Percentiles rank a stretch among this genome's conserved stretches.
phyloP scores from a whole-genome alignment of 2,797 vertebrate species.

The Sus cebifrons region DNA sequence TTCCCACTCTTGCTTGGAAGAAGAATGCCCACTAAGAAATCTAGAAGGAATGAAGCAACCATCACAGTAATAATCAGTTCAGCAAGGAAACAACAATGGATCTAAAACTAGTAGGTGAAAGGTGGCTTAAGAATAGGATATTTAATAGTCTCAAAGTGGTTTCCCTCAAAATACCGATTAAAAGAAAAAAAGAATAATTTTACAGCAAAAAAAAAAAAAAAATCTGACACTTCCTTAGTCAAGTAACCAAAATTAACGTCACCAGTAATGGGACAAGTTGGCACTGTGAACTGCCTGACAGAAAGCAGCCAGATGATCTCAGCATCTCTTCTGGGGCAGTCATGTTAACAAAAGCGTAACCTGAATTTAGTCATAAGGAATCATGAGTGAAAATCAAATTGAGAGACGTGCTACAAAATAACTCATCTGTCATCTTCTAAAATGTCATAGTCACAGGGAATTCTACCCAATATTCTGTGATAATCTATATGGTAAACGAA shows the following conservation, averaged over 20 bases:
- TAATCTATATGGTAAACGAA: no score
- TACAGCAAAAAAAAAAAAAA: conserved; percentile 33
- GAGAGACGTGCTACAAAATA: not conserved
- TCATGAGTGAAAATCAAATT: not conserved
- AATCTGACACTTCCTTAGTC: not conserved
- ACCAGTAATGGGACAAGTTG: not conserved
- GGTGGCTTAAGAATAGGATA: not conserved
- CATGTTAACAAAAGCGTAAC: not conserved
- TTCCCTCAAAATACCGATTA: not conserved
- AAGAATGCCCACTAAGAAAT: not conserved
- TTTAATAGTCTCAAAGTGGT: not conserved
- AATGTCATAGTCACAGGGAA: not conserved
- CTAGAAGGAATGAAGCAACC: not conserved
- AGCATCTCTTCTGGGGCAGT: not conserved
- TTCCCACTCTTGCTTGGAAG: not conserved
- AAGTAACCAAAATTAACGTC: not conserved
- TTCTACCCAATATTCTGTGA: no score
- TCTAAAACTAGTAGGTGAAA: not conserved
- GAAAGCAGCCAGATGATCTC: not conserved
- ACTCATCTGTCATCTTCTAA: not conserved
- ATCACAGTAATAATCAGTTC: not conserved
- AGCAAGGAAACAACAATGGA: not conserved
- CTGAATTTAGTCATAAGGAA: not conserved
- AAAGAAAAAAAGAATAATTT: not conserved
- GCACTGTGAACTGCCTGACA: not conserved